These are phyloP conservation scores for Troides oblongomaculatus DNA, from an alignment of 2,888 invertebrate species.

Conservation along the genomic window DNA sequence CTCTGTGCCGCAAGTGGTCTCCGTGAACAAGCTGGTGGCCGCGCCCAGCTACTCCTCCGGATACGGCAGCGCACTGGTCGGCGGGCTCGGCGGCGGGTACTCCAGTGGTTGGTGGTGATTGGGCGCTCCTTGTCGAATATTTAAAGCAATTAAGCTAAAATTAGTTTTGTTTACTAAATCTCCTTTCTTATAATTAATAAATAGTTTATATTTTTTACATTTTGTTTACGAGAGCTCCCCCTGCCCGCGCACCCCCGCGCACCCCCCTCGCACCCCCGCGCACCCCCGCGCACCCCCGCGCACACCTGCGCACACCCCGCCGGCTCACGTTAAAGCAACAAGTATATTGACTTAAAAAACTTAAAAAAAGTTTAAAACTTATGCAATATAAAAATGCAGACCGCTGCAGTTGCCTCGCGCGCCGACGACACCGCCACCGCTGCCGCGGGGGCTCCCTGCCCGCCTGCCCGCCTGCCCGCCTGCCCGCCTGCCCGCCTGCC, in stretches of 20 bases:
- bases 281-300: no score
- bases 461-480: no score
- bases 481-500: no score
- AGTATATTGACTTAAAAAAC: no score
- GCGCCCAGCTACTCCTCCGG: constrained; percentile 40
- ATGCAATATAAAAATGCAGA: no score
- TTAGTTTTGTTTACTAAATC: background rate
- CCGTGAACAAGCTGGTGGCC: constrained; percentile 49
- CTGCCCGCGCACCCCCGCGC: no score
- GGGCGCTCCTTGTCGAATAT: background rate
- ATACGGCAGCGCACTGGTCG: background rate
- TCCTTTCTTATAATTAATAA: background rate
- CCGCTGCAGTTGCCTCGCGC: no score
- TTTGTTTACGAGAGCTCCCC: background rate
- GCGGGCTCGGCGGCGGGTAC: background rate
- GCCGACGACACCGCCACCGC: background rate
- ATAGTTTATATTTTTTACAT: background rate
- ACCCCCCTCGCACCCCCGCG: no score
- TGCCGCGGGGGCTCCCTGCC: background rate
- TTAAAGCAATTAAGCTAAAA: background rate
- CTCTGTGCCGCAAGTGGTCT: constrained; percentile 49
- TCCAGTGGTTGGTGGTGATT: background rate
- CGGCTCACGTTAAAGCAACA: no score
- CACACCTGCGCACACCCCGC: no score
- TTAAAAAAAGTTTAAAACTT: no score